phyloP scores from a whole-genome alignment of 35 echinoderm and acorn worm species.

The Hemicentrotus pulcherrimus region DNA sequence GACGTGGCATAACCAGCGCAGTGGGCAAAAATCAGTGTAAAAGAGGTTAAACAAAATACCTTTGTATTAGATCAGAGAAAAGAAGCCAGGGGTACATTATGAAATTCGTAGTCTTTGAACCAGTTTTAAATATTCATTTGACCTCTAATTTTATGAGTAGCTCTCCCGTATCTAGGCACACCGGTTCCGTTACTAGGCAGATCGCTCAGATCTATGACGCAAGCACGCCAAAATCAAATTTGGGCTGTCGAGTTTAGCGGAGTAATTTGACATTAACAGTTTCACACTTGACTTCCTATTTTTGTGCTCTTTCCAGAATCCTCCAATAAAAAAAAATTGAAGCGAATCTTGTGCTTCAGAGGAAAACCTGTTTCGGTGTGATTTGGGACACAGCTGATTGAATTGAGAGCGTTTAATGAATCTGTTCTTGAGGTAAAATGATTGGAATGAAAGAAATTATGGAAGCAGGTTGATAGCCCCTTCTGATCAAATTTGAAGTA shows the following conservation, averaged over 20 bases:
- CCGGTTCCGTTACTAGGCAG: slow-evolving; percentile 34
- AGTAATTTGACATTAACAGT: slow-evolving; percentile 44
- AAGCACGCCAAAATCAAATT: slow-evolving; percentile 19
- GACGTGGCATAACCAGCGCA: no score
- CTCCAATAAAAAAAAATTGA: background rate
- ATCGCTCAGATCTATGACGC: slow-evolving; percentile 3
- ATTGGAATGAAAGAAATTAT: background rate
- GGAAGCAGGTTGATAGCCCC: background rate
- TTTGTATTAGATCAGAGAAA: no score
- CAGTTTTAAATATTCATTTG: background rate
- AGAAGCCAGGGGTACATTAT: background rate
- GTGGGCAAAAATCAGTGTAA: no score
- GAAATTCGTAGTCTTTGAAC: slow-evolving; percentile 19
- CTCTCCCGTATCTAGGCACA: slow-evolving; percentile 28
- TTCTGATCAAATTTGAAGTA: background rate
- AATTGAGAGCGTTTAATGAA: slow-evolving; percentile 24
- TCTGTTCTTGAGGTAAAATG: background rate
- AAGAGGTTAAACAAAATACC: no score
- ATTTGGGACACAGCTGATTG: background rate
- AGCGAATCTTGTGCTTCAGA: background rate
- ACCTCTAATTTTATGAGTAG: background rate
- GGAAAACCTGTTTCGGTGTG: background rate
- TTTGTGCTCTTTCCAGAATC: background rate
- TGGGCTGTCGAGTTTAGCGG: slow-evolving; percentile 39
- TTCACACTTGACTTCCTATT: slow-evolving; percentile 22